Conservation (phyloP, 2,888 invertebrate species). For the Sarcophaga caerulescens region DNA sequence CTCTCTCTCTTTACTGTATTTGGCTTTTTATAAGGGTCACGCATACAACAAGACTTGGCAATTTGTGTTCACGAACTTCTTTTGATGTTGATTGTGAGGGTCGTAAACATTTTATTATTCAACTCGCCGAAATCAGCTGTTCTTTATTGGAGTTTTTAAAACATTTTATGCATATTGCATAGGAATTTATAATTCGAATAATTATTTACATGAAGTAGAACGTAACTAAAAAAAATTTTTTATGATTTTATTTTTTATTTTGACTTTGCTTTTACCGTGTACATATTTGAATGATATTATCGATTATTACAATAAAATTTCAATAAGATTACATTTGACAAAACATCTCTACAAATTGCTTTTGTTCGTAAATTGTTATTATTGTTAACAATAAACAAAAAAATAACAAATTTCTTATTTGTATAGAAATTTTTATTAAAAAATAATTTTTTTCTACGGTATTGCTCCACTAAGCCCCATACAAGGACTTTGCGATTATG, state of each 20-base stretch:
- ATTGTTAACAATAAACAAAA: background rate
- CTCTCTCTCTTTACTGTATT: background rate
- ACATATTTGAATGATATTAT: background rate
- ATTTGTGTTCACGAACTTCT: background rate
- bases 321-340: constrained; percentile 6
- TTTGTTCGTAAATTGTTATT: background rate
- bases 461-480: constrained; percentile 24
- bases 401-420: background rate
- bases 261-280: no score
- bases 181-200: no score
- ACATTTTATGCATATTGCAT: background rate
- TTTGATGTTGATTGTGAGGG: constrained; percentile 5
- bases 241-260: no score
- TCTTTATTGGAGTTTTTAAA: background rate
- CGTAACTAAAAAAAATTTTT: no score
- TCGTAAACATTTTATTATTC: background rate
- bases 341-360: background rate
- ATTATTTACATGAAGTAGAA: no score
- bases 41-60: background rate
- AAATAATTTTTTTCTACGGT: background rate
- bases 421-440: constrained; percentile 11
- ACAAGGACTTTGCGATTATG: constrained; percentile 16
- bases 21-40: background rate
- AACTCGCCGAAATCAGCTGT: background rate
- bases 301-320: background rate